phyloP scores from a whole-genome alignment of 2,113 vertebrate genomes.

The Scartelaos histophorus region DNA sequence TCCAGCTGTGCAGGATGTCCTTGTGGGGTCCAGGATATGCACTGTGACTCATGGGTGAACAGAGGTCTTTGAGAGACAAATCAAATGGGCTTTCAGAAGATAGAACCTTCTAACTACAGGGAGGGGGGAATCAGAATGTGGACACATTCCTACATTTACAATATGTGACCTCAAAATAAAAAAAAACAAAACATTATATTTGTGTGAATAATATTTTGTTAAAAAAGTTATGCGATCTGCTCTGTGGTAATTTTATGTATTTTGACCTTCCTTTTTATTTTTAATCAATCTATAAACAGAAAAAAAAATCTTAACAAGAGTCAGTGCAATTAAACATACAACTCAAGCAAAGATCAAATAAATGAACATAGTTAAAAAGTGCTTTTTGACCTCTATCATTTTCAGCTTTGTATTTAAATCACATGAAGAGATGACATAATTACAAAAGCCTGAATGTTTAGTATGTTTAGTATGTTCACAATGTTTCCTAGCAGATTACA shows the following conservation, averaged over 20 bases:
- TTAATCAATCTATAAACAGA: too few relatives aligned
- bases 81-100: background rate
- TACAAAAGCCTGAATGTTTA: background rate
- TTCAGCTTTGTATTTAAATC: background rate
- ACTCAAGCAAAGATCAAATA: background rate
- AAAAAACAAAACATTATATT: too few relatives aligned
- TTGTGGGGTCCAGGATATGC: constrained; percentile 6
- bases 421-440: background rate
- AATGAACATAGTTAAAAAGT: background rate
- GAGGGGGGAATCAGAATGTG: too few relatives aligned
- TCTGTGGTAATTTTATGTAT: too few relatives aligned
- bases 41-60: background rate
- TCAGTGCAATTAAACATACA: too few relatives aligned
- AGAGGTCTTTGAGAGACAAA: background rate
- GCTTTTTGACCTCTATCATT: background rate
- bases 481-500: constrained; percentile 32
- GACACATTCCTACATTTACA: too few relatives aligned
- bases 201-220: too few relatives aligned
- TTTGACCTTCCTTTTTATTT: too few relatives aligned
- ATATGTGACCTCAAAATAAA: too few relatives aligned
- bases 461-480: constrained; percentile 16
- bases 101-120: too few relatives aligned
- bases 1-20: constrained; percentile 6
- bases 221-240: too few relatives aligned
- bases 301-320: too few relatives aligned